Evolutionary conservation across 2,113 vertebrate genomes (phyloP), one percentile per base, ranked within the genome.

Genomic region (Pungitius pungitius): DNA sequence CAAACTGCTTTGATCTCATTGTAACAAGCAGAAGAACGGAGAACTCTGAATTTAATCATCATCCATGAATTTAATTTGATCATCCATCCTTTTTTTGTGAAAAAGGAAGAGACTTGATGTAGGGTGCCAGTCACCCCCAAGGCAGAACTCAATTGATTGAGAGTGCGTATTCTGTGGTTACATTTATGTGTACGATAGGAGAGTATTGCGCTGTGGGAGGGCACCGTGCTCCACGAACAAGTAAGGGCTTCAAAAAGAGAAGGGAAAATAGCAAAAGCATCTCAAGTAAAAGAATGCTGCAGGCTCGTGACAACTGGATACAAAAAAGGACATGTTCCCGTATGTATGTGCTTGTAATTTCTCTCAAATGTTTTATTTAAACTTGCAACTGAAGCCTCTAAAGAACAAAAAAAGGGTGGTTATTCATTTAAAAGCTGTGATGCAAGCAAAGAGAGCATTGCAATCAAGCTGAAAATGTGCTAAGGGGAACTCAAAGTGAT

Each of bases 1-100:
- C 64, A 47, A 35, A 72, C 51, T 33, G 56, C 87, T 90, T 90
- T 91, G 85, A 92, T 88, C 85, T 87, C 75, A 27, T 78, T 56
- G 57, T 64, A 74, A 62, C 79, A 47, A 61, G 73, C 77, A 81
- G 56, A 80, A 63, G 62, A 87, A 69, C 71, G 7, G 17, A 72
- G 64, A 55, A 57, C 39, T 76, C 70, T 55, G 57, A 55, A 73
- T 89, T 86, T 69, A 81, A 86, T 87, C 58, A 73, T n/a, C n/a
- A n/a, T n/a, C n/a, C n/a, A n/a, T 55, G 57, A 55, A 73, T 89
- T 86, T 69, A 81, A 86, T 87, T n/a, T n/a, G n/a, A n/a, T n/a
- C n/a, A n/a, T n/a, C n/a, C 58, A 73, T 69, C 20, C 78, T 73
- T 80, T 83, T 20, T 55, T 27, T 9, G 62, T 40, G 72, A 67